A percentile compares a stretch with the other conserved stretches of the same genome.
Conservation (phyloP, 1,140 invertebrate species). For the Homarus americanus region DNA sequence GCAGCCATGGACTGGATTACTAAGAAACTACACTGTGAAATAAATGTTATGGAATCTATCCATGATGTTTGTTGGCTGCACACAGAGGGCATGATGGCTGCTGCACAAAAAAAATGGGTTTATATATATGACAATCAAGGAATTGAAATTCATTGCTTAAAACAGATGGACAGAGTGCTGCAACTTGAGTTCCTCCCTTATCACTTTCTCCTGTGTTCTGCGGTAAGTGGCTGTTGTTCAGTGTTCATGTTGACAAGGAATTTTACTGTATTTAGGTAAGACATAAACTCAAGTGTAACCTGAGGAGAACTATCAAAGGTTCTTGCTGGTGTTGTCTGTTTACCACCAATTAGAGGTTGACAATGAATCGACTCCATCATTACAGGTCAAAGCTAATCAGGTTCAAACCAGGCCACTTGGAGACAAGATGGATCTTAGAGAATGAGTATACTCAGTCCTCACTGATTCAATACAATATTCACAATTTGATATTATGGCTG, state of each 20-base stretch:
- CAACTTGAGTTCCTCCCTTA: constrained; percentile 97
- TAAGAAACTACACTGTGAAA: constrained; percentile 96
- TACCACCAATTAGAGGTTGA: too few relatives aligned
- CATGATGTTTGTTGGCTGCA: constrained; percentile 95
- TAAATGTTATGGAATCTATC: constrained; percentile 98
- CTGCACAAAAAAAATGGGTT: constrained; percentile 97
- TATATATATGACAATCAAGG: constrained; percentile 99
- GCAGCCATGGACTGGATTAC: constrained; percentile 99
- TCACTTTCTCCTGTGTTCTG: constrained; percentile 92
- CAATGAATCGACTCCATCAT: too few relatives aligned
- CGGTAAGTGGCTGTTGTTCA: constrained; percentile 30
- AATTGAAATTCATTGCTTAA: constrained; percentile 97
- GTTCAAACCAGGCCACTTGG: too few relatives aligned
- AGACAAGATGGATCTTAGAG: too few relatives aligned
- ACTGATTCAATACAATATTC: too few relatives aligned
- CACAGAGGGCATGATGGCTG: constrained; percentile 97
- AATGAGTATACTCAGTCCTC: too few relatives aligned
- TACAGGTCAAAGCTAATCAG: too few relatives aligned
- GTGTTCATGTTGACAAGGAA: background rate
- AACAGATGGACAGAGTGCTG: constrained; percentile 88
- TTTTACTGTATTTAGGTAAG: background rate
- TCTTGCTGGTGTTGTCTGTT: too few relatives aligned
- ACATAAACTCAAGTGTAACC: too few relatives aligned
- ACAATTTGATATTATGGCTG: too few relatives aligned
- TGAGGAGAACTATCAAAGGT: too few relatives aligned